Evolutionary conservation across 2,888 invertebrate species (phyloP).

Genomic region (Steromphala cineraria): DNA sequence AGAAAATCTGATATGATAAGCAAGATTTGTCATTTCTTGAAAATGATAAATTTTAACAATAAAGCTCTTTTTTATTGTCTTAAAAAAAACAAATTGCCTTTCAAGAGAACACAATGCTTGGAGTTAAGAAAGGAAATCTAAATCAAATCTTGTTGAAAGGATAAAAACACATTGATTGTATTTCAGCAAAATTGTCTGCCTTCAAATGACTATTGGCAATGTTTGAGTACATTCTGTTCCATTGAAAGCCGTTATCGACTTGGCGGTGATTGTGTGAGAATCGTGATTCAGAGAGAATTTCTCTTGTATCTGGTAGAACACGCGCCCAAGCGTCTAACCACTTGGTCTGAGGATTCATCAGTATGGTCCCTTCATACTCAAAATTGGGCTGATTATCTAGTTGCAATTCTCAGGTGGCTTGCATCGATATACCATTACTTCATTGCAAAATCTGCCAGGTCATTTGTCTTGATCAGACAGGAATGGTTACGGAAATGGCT

Average conservation of each 20-base stretch:
- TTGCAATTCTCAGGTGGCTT: conserved; percentile 10
- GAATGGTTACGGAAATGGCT: conserved; percentile 21
- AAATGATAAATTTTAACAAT: too few relatives aligned
- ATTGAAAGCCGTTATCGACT: neutral
- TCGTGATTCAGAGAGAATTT: neutral
- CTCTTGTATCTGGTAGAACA: neutral
- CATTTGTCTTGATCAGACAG: conserved; percentile 16
- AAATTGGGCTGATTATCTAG: conserved; percentile 20
- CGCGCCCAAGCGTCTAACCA: neutral
- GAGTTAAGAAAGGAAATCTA: too few relatives aligned
- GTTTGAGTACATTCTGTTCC: neutral
- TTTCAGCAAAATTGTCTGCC: too few relatives aligned
- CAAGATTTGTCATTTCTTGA: too few relatives aligned
- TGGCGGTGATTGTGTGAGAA: neutral
- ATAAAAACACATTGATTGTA: too few relatives aligned
- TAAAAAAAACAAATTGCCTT: too few relatives aligned
- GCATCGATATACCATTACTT: conserved; percentile 13
- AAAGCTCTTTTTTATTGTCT: too few relatives aligned
- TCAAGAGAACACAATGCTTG: too few relatives aligned
- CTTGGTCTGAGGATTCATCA: neutral
- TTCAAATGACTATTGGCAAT: neutral
- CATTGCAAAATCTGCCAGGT: conserved; percentile 19
- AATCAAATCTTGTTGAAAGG: too few relatives aligned
- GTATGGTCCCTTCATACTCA: neutral
- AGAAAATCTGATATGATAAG: too few relatives aligned